These are phyloP conservation scores for Erpobdella octoculata DNA, from an alignment of 2,888 invertebrate species.

Conservation along the genomic window DNA sequence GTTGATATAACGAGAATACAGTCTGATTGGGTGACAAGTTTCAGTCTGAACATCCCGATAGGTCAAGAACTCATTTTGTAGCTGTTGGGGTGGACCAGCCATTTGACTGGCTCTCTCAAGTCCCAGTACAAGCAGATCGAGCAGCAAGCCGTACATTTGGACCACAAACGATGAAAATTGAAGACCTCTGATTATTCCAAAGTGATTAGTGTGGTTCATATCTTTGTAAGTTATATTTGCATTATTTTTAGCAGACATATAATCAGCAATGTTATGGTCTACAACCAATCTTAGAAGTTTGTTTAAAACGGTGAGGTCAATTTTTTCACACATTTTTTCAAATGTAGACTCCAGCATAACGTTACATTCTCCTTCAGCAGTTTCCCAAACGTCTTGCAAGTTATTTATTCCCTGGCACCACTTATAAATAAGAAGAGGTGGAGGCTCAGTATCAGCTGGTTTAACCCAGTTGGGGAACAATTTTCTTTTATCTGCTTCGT, in stretches of 20 bases:
- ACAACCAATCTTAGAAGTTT: slow-evolving; percentile 89
- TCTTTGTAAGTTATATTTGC: slow-evolving; percentile 99
- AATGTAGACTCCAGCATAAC: slow-evolving; percentile 91
- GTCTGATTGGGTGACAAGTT: slow-evolving; percentile 84
- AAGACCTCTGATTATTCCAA: slow-evolving; percentile 93
- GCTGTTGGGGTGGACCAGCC: slow-evolving; percentile 90
- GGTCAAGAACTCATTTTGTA: slow-evolving; percentile 97
- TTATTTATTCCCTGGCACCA: slow-evolving; percentile 98
- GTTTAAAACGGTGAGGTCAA: slow-evolving; percentile 93
- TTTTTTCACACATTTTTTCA: slow-evolving; percentile 99
- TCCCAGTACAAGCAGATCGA: slow-evolving; percentile 91
- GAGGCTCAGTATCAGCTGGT: slow-evolving; percentile 95
- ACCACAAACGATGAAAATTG: slow-evolving; percentile 99
- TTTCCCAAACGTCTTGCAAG: slow-evolving; percentile 87
- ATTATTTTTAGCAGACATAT: slow-evolving; percentile 99
- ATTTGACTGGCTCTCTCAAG: slow-evolving; percentile 94
- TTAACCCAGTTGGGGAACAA: slow-evolving; percentile 98
- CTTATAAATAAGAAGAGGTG: slow-evolving; percentile 71
- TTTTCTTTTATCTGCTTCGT: slow-evolving; percentile 90
- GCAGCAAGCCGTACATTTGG: slow-evolving; percentile 93
- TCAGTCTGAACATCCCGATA: slow-evolving; percentile 84
- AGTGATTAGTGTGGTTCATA: slow-evolving; percentile 99
- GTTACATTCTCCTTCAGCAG: slow-evolving; percentile 85
- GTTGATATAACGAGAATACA: slow-evolving; percentile 94
- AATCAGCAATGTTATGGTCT: slow-evolving; percentile 99